These are phyloP conservation scores for Tiliacea aurago DNA, from an alignment of 2,888 invertebrate genomes.

Conservation along the genomic window DNA sequence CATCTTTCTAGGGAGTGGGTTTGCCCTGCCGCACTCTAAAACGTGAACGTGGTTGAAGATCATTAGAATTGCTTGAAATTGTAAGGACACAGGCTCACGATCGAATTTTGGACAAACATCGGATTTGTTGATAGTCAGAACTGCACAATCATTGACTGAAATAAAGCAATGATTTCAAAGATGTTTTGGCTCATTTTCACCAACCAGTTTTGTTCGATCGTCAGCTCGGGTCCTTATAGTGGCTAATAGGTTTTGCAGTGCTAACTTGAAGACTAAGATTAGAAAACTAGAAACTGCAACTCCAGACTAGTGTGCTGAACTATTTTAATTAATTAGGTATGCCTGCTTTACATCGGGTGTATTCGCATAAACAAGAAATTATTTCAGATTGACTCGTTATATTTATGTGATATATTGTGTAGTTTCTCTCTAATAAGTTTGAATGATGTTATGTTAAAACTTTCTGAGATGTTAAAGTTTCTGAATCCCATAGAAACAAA, in stretches of 20 bases:
- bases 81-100: constrained; percentile 16
- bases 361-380: constrained; percentile 26
- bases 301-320: constrained; percentile 29
- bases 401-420: neutral
- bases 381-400: constrained; percentile 1
- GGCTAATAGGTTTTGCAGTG: constrained; percentile 43
- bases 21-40: constrained; percentile 90
- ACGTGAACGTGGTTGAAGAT: constrained; percentile 67
- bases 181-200: neutral
- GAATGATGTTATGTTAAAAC: neutral
- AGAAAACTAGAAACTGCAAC: constrained; percentile 34
- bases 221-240: constrained; percentile 32
- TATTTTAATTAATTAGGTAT: constrained; percentile 40
- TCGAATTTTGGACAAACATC: constrained; percentile 11
- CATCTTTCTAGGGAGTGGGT: constrained; percentile 88
- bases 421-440: constrained; percentile 19
- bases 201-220: constrained; percentile 27
- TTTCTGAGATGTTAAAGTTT: neutral
- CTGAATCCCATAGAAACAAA: neutral
- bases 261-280: constrained; percentile 42
- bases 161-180: neutral
- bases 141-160: neutral
- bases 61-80: constrained; percentile 55
- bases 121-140: neutral
- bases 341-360: constrained; percentile 22